These are phyloP conservation scores for Yponomeuta evonymella DNA, from an alignment of 2,888 invertebrate species.

Conservation along the genomic window DNA sequence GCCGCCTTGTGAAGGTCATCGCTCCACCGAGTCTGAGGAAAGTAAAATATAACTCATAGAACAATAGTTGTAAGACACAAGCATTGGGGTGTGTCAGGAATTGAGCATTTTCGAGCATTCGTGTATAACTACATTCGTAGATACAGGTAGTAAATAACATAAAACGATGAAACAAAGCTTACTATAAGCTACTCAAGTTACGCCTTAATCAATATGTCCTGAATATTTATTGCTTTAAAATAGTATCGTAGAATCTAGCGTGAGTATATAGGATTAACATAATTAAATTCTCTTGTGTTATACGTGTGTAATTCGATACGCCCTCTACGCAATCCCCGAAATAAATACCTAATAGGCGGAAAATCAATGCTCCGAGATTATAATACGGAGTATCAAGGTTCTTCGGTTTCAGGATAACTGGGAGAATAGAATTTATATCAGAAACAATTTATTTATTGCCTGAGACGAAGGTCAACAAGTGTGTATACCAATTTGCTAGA, in stretches of 20 bases:
- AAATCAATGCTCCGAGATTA: conserved; percentile 21
- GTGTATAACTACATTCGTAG: no score
- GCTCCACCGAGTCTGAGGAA: no score
- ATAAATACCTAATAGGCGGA: conserved; percentile 21
- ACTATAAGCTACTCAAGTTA: no score
- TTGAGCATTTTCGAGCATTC: no score
- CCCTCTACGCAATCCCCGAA: conserved; percentile 15
- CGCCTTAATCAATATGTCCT: no score
- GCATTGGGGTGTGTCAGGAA: no score
- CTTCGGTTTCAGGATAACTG: conserved; percentile 2
- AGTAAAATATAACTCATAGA: no score
- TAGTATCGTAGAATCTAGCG: background rate
- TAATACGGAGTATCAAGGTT: conserved; percentile 15
- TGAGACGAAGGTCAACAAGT: conserved; percentile 52
- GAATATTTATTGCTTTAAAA: no score
- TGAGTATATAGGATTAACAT: background rate
- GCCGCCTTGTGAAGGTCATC: no score
- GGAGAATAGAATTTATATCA: conserved; percentile 36
- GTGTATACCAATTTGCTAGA: conserved; percentile 58
- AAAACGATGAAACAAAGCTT: no score
- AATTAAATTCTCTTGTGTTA: conserved; percentile 15
- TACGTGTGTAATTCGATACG: background rate
- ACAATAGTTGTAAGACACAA: no score
- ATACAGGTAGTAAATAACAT: no score
- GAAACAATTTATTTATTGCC: conserved; percentile 35